Evolutionary conservation across 64 coral and sea anemone genomes (phyloP), one percentile per base, ranked within the genome.

Genomic region (Dendrophyllia cribrosa): DNA sequence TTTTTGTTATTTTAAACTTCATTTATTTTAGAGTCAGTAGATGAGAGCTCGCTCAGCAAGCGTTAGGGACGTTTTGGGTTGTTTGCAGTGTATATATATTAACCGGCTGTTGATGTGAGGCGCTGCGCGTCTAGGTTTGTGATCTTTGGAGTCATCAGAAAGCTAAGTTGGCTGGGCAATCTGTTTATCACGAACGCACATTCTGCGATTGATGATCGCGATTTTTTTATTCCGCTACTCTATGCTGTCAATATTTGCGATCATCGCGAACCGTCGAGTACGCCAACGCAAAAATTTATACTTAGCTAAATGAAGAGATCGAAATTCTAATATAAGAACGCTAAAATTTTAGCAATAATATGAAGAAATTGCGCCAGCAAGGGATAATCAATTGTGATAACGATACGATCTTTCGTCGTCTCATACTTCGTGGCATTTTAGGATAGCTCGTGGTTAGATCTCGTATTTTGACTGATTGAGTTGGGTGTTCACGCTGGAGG

Each of bases 241-340:
- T 15, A 6, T 83, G 80, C 51, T 84, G 43, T 67, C 44, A 68
- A 68, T 68, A 84, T 84, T 51, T 84, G 80, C 61, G 61, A 61
- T 84, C 20, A 84, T 67, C 20, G 46, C 9, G 45, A 84, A 68
- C 62, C 45, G n/a, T 67, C 59, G 19, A 34, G 61, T 19, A 67
- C 61, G 60, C 43, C 60, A 67, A 84, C 77, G 77, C 52, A 58
- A 79, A 58, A 51, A 84, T 83, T 74, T 45, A 45, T 45, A 25
- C 71, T 13, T 13, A 26, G 11, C 34, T 73, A 23, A 23, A 17
- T 75, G 20, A 7, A 77, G 9, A 52, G 46, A 48, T 67, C 43
- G 44, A 62, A 62, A 4, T 45, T 17, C 9, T 11, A 49, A 49
- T 75, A 20, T 75, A 17, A 11, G 43, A 17, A 16, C 43, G 44